phyloP scores from a whole-genome alignment of 2,888 invertebrate species.

The Dendrolimus pini region DNA sequence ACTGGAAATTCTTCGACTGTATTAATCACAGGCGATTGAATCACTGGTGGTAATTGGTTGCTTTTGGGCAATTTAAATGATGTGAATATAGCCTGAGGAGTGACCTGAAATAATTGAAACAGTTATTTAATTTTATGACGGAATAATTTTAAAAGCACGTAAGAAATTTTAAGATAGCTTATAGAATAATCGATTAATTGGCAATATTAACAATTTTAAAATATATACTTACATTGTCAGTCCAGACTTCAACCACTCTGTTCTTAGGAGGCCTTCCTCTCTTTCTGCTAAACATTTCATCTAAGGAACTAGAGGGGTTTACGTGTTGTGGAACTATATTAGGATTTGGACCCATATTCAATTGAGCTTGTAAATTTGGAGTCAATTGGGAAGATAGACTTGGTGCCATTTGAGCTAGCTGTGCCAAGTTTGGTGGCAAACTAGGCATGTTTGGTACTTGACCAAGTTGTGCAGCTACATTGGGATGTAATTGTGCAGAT shows the following conservation, averaged over 20 bases:
- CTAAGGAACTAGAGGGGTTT: constrained; percentile 83
- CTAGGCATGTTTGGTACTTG: constrained; percentile 56
- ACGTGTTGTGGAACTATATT: constrained; percentile 55
- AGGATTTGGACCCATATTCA: constrained; percentile 55
- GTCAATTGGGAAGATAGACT: constrained; percentile 56
- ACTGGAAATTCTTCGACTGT: constrained; percentile 69
- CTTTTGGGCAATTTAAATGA: constrained; percentile 93
- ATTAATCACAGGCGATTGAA: constrained; percentile 57
- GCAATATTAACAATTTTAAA: too few relatives aligned
- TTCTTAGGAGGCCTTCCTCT: constrained; percentile 98
- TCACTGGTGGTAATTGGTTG: constrained; percentile 59
- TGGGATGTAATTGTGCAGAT: constrained; percentile 66
- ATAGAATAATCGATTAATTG: too few relatives aligned
- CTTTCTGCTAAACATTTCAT: constrained; percentile 94
- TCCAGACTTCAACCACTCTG: constrained; percentile 93
- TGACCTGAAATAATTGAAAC: constrained; percentile 56
- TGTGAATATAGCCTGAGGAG: constrained; percentile 94
- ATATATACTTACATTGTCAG: constrained; percentile 81
- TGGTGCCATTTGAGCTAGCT: constrained; percentile 67
- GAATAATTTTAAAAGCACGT: neutral
- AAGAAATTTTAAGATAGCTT: too few relatives aligned
- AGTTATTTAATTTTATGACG: neutral
- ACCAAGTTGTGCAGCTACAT: constrained; percentile 67
- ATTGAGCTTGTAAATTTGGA: constrained; percentile 62
- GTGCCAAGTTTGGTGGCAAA: constrained; percentile 63